A percentile compares a stretch with the other conserved stretches of the same genome.
Evolutionary conservation across 2,113 vertebrate species (phyloP).

Genomic region (Platichthys stellatus): DNA sequence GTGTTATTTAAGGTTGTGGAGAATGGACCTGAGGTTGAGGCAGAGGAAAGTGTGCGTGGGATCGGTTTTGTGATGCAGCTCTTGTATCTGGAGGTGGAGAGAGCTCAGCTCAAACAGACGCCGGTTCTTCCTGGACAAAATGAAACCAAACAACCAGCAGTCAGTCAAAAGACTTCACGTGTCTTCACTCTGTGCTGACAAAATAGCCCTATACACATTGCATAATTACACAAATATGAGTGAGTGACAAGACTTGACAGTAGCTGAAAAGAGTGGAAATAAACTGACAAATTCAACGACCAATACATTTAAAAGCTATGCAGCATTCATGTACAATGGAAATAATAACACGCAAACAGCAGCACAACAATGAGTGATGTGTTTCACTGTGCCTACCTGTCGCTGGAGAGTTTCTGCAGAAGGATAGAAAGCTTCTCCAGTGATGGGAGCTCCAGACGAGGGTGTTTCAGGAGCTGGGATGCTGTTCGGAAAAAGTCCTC

Average conservation of each 20-base stretch:
- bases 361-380: too few relatives aligned
- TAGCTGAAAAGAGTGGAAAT: too few relatives aligned
- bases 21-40: slow-evolving; percentile 88
- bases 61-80: slow-evolving; percentile 82
- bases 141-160: not conserved
- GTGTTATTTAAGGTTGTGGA: slow-evolving; percentile 84
- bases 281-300: not conserved
- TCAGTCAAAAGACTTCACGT: not conserved
- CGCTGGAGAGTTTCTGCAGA: slow-evolving; percentile 92
- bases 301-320: too few relatives aligned
- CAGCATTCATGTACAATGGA: too few relatives aligned
- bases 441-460: slow-evolving; percentile 82
- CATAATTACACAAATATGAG: too few relatives aligned
- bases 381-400: slow-evolving; percentile 80
- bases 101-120: slow-evolving; percentile 89
- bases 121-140: slow-evolving; percentile 80
- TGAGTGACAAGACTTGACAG: too few relatives aligned
- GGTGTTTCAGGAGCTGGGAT: slow-evolving; percentile 84
- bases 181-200: too few relatives aligned
- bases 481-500: slow-evolving; percentile 87
- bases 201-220: too few relatives aligned
- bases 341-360: too few relatives aligned
- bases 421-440: slow-evolving; percentile 90
- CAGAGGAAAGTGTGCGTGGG: slow-evolving; percentile 84
- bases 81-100: slow-evolving; percentile 85